phyloP scores from a whole-genome alignment of 2,113 vertebrate genomes.

The Litocranius walleri region DNA sequence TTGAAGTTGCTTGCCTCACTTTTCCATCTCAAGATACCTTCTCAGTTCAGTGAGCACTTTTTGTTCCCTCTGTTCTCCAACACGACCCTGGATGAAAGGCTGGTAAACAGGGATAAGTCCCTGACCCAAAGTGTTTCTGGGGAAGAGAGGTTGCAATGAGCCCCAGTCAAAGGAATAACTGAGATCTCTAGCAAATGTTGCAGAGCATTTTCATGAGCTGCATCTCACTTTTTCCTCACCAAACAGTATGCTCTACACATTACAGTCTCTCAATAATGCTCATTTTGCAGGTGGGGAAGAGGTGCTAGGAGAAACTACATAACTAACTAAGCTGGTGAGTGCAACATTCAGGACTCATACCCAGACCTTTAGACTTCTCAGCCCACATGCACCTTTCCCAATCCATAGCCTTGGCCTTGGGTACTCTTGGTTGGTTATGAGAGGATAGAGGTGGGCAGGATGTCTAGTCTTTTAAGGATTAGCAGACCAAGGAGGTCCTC shows the following conservation, averaged over 20 bases:
- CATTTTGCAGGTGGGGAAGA: background rate
- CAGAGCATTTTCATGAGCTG: background rate
- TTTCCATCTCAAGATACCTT: background rate
- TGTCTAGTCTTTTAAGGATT: background rate
- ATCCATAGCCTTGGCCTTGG: background rate
- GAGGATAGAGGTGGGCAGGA: background rate
- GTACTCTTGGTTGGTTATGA: background rate
- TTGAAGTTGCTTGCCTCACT: background rate
- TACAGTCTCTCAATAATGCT: background rate
- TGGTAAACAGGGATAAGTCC: background rate
- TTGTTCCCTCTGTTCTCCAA: background rate
- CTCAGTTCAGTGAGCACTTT: background rate
- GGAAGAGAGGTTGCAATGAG: accelerated
- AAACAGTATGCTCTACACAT: background rate
- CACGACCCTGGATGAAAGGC: background rate
- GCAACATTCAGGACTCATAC: background rate
- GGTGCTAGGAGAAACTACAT: background rate
- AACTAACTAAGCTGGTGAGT: background rate
- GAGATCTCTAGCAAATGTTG: background rate
- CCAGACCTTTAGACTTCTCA: background rate
- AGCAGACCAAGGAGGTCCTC: background rate
- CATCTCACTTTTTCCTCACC: background rate
- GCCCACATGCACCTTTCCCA: background rate
- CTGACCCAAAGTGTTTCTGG: background rate
- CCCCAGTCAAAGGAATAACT: too few species aligned